These are phyloP conservation scores for Python bivittatus DNA, from an alignment of 2,113 vertebrate genomes.

Conservation along the genomic window DNA sequence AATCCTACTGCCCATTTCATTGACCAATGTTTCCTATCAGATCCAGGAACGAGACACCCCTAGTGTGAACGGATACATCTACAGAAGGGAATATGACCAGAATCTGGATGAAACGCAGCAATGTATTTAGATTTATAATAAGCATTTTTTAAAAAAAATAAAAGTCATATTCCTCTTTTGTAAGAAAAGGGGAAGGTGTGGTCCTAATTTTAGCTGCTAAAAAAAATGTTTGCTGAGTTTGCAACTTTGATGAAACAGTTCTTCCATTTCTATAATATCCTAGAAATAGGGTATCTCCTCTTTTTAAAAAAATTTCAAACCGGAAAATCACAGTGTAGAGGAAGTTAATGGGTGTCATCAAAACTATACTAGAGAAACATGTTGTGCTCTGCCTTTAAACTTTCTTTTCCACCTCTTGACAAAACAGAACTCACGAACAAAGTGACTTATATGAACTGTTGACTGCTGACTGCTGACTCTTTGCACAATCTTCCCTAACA, in stretches of 20 bases:
- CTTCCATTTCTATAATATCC: not conserved
- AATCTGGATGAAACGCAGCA: not conserved
- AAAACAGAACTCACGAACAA: not conserved
- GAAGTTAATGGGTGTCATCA: not conserved
- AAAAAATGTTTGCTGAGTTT: not conserved
- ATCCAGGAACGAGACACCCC: fast-evolving
- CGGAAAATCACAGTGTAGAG: not conserved
- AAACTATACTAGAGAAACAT: not conserved
- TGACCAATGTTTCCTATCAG: not conserved
- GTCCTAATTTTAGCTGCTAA: not conserved
- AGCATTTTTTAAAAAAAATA: not conserved
- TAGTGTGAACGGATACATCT: fast-evolving
- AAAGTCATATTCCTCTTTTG: not conserved
- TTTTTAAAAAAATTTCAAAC: not conserved
- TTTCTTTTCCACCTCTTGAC: not conserved
- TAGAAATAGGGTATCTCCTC: not conserved
- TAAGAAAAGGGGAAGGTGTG: not conserved
- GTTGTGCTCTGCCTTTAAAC: not conserved
- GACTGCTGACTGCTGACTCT: not conserved
- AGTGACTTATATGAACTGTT: not conserved
- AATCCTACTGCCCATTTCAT: fast-evolving
- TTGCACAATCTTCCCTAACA: not conserved
- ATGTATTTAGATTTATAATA: not conserved
- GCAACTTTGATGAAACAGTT: not conserved
- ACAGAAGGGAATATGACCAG: not conserved